phyloP scores from a whole-genome alignment of 2,113 vertebrate species.

The Spheniscus mendiculus region DNA sequence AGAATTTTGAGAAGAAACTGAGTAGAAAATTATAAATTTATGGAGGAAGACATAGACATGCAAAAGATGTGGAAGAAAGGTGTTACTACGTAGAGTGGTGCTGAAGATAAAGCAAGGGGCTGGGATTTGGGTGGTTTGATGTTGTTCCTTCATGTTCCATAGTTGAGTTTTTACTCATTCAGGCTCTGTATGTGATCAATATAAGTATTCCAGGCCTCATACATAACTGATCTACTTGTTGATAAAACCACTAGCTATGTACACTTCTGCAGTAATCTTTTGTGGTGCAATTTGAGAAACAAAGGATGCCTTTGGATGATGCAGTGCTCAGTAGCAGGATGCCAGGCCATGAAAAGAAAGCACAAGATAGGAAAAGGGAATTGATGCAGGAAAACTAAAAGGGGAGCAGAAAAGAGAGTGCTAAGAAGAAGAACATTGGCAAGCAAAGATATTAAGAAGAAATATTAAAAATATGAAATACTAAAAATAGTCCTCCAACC shows the following conservation, averaged over 20 bases:
- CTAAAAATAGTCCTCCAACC: neutral
- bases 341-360: neutral
- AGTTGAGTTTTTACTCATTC: neutral
- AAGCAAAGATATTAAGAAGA: neutral
- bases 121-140: neutral
- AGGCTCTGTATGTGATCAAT: neutral
- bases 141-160: neutral
- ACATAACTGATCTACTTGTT: neutral
- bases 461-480: neutral
- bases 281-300: neutral
- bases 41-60: neutral
- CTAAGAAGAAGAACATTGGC: neutral
- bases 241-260: neutral
- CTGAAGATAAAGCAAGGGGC: neutral
- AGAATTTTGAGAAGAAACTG: neutral
- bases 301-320: neutral
- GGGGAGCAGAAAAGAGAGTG: rapidly evolving
- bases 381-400: neutral
- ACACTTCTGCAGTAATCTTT: neutral
- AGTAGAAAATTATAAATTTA: neutral
- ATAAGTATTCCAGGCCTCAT: neutral
- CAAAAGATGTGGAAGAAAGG: neutral
- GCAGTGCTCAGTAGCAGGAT: neutral
- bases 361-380: neutral
- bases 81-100: neutral